Base-by-base conservation (phyloP, 2,888 invertebrate genomes). In the Morpho helenor region DNA sequence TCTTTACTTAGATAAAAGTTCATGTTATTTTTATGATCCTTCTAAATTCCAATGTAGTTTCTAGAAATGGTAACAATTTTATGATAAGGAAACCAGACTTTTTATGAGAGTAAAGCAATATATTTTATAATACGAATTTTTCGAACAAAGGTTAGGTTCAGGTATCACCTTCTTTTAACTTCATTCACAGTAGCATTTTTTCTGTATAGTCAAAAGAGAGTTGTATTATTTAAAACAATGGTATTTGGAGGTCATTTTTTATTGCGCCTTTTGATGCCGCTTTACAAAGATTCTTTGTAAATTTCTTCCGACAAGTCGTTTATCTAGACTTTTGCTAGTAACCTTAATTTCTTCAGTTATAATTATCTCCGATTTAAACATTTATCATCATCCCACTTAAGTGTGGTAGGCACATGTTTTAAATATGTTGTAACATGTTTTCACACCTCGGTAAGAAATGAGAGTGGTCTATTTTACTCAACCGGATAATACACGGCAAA, bases 221-320 rank as follows among this genome's bases (percentile, higher is more conserved):
- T 61, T 49, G 39, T 71, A 74, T 72, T 70, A 57, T 62, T 49
- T 66, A 66, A 74, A 73, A 80, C 77, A 80, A 80, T 77, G 22
- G 42, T 9, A 70, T 75, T 78, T 76, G 77, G 69, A 68, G 79
- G 78, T 74, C 73, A 77, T 75, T 82, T 79, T 84, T 84, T 84
- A 86, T 82, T 77, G 68, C 76, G 58, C 56, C 74, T 79, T 84
- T 84, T 66, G 68, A 74, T 61, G 74, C 82, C 84, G 81, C 68
- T 70, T 66, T 68, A 60, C 47, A 56, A 52, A 65, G 63, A 63
- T 60, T 65, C 62, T 65, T 69, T 70, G 75, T 74, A 69, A 76
- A 78, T 84, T 84, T 84, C 84, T 75, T 72, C 68, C 65, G 60
- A 68, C 68, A 62, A 16, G 16, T 16, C 31, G 31, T 31, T 31